Conservation (phyloP, 2,113 vertebrate species). For the Entomyzon cyanotis region DNA sequence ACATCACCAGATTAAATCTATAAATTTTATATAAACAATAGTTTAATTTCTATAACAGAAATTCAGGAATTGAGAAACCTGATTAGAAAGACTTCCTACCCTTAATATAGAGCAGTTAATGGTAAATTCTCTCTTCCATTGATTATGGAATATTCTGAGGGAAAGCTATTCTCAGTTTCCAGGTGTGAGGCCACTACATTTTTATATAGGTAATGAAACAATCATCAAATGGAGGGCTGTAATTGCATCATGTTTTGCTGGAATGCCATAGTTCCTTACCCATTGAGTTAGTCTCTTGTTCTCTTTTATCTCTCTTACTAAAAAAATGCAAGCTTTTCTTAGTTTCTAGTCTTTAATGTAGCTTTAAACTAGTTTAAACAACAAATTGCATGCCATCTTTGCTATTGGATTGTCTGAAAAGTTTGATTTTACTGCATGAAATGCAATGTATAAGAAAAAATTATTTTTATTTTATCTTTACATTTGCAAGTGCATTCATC, state of each 20-base stretch:
- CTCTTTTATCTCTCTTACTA: background rate
- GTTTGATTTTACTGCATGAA: background rate
- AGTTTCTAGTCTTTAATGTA: background rate
- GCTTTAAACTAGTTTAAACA: background rate
- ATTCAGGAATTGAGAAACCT: background rate
- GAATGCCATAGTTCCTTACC: background rate
- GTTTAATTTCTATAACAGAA: background rate
- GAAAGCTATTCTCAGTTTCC: background rate
- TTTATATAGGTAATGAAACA: background rate
- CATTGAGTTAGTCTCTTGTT: background rate
- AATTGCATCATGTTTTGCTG: background rate
- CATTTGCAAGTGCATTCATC: background rate
- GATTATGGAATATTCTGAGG: background rate
- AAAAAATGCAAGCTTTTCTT: background rate
- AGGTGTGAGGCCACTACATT: background rate
- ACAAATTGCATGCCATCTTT: background rate
- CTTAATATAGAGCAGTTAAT: background rate
- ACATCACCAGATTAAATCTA: background rate
- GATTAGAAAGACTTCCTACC: background rate
- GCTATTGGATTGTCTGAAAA: background rate
- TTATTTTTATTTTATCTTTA: background rate
- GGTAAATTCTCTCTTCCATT: background rate
- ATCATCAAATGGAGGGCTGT: background rate
- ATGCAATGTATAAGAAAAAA: background rate
- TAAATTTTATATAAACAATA: background rate